Base-by-base conservation (phyloP, 2,888 invertebrate species). In the Synanthedon vespiformis region DNA sequence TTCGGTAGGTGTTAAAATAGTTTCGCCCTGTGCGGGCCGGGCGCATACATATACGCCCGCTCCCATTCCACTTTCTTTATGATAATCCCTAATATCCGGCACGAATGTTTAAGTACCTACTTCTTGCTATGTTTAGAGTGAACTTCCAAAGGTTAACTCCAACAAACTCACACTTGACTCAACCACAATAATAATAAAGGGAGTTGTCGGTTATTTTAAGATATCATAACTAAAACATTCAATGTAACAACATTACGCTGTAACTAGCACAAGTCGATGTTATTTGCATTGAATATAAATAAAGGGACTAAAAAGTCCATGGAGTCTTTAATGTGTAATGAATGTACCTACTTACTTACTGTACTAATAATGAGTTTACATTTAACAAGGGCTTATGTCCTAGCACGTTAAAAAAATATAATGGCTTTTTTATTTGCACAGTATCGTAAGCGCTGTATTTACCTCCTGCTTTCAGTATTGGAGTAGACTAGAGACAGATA, bases 61-160 rank as follows among this genome's bases (percentile, higher is more conserved):
- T 75, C 75, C 75, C 72, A 79, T 76, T 77, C 77, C 80, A 82
- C 82, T 82, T 80, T 76, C 72, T 85, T 86, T 85, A 85, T 86
- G 80, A 84, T 85, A 85, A 87, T 85, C 85, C 84, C 77, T 77
- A 77, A 86, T 85, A 85, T 86, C 85, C 85, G 84, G 83, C 76
- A 74, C 70, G 69, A 75, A 72, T 70, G 68, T 48, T 12, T 16
- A n/a, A 62, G 34, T 34, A 59, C 62, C 66, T 16, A n/a, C 63
- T 60, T 62, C 63, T 60, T 62, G 66, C 73, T 82, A 81, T 78
- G 68, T 80, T 80, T 81, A 83, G 74, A 69, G 62, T 62, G 61
- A 61, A 63, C 68, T 63, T 68, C 70, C 67, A 71, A 70, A 67
- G 65, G 58, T 63, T 64, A 65, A 65, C 64, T 66, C 65, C 64